These are phyloP conservation scores for Dendrocincla tyrannina DNA, from an alignment of 2,797 vertebrate genomes.

Conservation along the genomic window DNA sequence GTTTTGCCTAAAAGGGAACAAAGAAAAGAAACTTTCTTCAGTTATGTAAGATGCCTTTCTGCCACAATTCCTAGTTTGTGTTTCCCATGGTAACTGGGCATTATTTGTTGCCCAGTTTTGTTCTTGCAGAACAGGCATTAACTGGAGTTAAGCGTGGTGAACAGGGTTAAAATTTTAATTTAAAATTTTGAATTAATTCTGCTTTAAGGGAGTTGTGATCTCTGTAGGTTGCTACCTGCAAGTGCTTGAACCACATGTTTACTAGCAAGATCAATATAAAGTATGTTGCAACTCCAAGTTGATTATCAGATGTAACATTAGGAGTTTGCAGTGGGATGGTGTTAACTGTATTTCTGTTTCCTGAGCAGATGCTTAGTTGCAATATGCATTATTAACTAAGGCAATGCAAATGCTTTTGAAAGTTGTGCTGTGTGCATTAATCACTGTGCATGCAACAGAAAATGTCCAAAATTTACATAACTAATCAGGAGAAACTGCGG, in stretches of 20 bases:
- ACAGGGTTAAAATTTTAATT: neutral
- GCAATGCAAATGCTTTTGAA: neutral
- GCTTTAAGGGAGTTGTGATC: neutral
- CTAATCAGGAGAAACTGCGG: neutral
- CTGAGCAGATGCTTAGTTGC: neutral
- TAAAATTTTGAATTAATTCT: neutral
- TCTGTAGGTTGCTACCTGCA: neutral
- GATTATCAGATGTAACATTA: neutral
- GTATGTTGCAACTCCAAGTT: neutral
- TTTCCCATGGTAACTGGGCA: neutral
- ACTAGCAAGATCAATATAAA: neutral
- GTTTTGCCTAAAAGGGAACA: neutral
- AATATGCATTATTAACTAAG: neutral
- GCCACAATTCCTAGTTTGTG: neutral
- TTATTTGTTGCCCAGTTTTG: neutral
- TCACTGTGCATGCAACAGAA: neutral
- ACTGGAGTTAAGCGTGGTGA: neutral
- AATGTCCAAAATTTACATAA: neutral
- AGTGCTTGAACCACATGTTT: neutral
- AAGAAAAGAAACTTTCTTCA: neutral
- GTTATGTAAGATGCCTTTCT: constrained; percentile 23
- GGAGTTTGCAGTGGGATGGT: neutral
- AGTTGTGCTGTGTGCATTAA: neutral
- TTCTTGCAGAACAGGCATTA: neutral
- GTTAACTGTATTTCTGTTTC: neutral